These are phyloP conservation scores for Antechinus stuartii DNA, from an alignment of 2,113 vertebrate genomes.

Conservation along the genomic window DNA sequence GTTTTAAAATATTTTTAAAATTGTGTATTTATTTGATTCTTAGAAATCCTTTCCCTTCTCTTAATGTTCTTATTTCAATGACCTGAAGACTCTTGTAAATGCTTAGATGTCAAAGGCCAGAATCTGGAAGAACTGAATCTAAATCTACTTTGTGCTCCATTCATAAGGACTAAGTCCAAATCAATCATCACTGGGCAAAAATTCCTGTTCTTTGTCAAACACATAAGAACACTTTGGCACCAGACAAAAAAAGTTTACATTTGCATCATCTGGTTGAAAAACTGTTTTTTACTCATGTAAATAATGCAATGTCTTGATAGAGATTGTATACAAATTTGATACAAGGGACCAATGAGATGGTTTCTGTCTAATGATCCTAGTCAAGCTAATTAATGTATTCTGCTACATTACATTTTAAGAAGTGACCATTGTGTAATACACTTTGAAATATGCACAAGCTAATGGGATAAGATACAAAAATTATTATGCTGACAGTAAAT, in stretches of 20 bases:
- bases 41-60: rapidly evolving
- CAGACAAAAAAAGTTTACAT: conserved; percentile 8
- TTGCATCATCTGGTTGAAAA: background rate
- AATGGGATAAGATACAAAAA: conserved; percentile 99
- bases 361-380: conserved; percentile 91
- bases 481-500: conserved; percentile 99
- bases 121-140: rapidly evolving
- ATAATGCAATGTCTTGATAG: conserved; percentile 72
- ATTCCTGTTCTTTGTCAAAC: background rate
- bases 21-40: conserved; percentile 34
- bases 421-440: conserved; percentile 94
- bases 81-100: background rate
- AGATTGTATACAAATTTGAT: conserved; percentile 84
- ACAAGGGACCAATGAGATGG: conserved; percentile 79
- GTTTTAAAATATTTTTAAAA: conserved; percentile 58
- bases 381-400: conserved; percentile 94
- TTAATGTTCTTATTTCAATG: background rate
- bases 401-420: conserved; percentile 94
- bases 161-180: background rate
- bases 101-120: rapidly evolving
- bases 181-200: background rate
- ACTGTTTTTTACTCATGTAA: conserved; percentile 63
- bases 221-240: background rate
- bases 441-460: conserved; percentile 98
- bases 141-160: conserved; percentile 17